These are phyloP conservation scores for Sebastes jordani DNA, from an alignment of 2,797 vertebrate species.

Conservation along the genomic window DNA sequence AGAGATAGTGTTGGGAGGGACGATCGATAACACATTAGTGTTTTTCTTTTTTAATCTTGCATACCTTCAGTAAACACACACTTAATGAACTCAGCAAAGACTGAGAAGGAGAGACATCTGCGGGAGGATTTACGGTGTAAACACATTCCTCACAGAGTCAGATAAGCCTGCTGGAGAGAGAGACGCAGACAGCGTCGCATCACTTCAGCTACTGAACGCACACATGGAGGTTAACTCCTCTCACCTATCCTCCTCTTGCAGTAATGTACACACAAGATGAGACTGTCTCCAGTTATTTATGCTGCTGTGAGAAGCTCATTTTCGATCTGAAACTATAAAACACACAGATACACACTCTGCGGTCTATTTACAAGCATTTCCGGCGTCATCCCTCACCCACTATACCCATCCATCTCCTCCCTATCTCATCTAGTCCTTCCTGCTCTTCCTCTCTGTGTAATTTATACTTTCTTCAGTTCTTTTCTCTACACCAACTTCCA, in stretches of 20 bases:
- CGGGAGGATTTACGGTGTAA: constrained; percentile 38
- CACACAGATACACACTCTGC: neutral
- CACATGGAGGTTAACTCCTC: constrained; percentile 33
- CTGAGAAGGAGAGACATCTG: constrained; percentile 12
- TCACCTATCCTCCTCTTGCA: constrained; percentile 1
- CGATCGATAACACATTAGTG: constrained; percentile 24
- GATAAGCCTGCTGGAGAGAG: constrained; percentile 31
- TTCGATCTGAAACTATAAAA: too few relatives aligned
- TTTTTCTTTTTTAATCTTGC: constrained; percentile 13
- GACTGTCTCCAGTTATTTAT: constrained; percentile 9
- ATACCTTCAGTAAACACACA: constrained; percentile 11
- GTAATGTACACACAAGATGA: neutral
- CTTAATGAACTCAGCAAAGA: constrained; percentile 32
- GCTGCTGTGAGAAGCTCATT: constrained; percentile 2
- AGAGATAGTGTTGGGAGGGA: neutral
- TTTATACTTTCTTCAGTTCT: constrained; percentile 2
- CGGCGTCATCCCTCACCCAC: constrained; percentile 15
- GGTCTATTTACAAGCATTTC: constrained; percentile 37
- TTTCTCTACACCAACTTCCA: neutral
- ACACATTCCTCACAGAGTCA: constrained; percentile 39
- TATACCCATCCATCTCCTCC: constrained; percentile 34
- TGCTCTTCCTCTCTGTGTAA: constrained; percentile 22
- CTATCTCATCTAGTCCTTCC: constrained; percentile 6
- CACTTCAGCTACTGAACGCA: constrained; percentile 20
- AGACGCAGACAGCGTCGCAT: neutral